A percentile compares a stretch with the other conserved stretches of the same genome.
Conservation (phyloP, 2,888 invertebrate species). For the Perdita meconis region DNA sequence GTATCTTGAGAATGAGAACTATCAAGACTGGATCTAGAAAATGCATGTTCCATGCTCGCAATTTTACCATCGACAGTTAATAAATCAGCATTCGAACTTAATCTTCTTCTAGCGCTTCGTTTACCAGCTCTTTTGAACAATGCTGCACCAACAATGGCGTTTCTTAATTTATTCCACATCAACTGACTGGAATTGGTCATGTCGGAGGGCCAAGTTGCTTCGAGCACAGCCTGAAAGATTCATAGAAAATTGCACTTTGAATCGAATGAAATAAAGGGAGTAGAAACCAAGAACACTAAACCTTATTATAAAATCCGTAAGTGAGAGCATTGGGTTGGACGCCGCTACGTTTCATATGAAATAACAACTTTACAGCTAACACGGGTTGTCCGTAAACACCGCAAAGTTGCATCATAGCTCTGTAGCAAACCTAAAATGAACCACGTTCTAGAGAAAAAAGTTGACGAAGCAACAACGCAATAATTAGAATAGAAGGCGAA, state of each 20-base stretch:
- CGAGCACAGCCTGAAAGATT: conserved; percentile 91
- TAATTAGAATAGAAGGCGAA: conserved; percentile 11
- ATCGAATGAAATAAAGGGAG: neutral
- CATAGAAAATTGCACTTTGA: neutral
- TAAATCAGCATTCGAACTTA: conserved; percentile 85
- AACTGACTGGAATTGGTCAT: conserved; percentile 92
- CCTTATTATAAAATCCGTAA: conserved; percentile 93
- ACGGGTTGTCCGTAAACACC: conserved; percentile 97
- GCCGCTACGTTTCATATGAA: conserved; percentile 96
- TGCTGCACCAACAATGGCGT: conserved; percentile 95
- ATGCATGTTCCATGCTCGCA: conserved; percentile 80
- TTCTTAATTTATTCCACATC: conserved; percentile 96
- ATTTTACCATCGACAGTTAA: conserved; percentile 77
- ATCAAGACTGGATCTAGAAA: conserved; percentile 82
- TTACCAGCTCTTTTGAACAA: conserved; percentile 93
- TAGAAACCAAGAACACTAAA: conserved; percentile 34
- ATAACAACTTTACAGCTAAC: conserved; percentile 95
- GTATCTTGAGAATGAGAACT: conserved; percentile 83
- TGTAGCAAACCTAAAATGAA: conserved; percentile 92
- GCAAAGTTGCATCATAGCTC: conserved; percentile 99
- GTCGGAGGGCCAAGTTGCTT: conserved; percentile 97
- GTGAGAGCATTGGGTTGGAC: conserved; percentile 99
- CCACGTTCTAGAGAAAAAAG: conserved; percentile 31
- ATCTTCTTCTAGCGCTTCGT: conserved; percentile 86
- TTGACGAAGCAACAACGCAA: conserved; percentile 11